Conservation (phyloP, 2,113 vertebrate genomes). For the Panthera leo region DNA sequence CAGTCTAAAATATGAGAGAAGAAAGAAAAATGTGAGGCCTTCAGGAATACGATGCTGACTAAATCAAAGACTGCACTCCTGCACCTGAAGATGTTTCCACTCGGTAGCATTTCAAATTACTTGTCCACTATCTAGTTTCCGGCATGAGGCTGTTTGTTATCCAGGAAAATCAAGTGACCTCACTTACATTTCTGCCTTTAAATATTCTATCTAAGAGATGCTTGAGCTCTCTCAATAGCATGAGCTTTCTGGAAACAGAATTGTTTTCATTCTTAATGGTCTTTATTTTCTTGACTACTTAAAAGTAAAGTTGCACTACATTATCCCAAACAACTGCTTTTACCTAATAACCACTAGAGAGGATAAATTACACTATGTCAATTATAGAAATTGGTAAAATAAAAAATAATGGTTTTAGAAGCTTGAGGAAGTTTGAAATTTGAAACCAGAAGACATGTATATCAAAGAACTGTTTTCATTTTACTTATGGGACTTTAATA, state of each 20-base stretch:
- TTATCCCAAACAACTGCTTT: not conserved
- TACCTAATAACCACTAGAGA: not conserved
- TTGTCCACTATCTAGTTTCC: not conserved
- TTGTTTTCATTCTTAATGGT: not conserved
- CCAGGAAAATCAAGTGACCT: not conserved
- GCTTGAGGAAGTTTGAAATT: not conserved
- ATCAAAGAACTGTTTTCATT: constrained; percentile 10
- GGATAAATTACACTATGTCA: not conserved
- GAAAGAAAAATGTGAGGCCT: not conserved
- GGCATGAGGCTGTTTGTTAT: not conserved
- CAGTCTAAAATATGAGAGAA: not conserved
- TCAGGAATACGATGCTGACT: not conserved
- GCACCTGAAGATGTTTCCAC: not conserved
- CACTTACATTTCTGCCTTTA: not conserved
- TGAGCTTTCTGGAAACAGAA: not conserved
- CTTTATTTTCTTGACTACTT: not conserved
- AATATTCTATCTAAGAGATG: not conserved
- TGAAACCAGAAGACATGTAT: not conserved
- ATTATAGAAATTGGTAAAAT: not conserved
- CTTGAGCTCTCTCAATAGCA: not conserved
- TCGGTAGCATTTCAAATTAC: not conserved
- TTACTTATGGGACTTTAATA: not conserved
- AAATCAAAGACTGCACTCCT: not conserved
- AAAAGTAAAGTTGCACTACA: not conserved
- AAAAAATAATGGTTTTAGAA: constrained; percentile 5